Evolutionary conservation across 2,888 invertebrate genomes (phyloP).

Genomic region (Dynastes maya): DNA sequence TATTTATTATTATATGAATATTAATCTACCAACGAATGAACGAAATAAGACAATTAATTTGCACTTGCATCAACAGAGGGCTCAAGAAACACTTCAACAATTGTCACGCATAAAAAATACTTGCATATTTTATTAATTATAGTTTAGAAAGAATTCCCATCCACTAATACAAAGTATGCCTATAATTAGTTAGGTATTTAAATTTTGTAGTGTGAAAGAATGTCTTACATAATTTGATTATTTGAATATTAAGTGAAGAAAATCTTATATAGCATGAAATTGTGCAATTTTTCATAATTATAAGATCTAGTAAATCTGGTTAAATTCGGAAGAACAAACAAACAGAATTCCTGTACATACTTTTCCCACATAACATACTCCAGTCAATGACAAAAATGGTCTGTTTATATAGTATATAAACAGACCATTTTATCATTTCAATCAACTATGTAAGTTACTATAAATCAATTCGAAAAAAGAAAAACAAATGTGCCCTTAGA

Average conservation of each 20-base stretch:
- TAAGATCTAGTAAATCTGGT: neutral
- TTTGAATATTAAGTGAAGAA: too few relatives aligned
- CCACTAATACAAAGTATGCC: neutral
- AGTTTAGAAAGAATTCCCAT: too few relatives aligned
- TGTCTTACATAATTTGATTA: neutral
- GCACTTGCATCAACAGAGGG: neutral
- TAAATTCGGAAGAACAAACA: slow-evolving; percentile 3
- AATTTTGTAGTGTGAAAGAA: slow-evolving; percentile 26
- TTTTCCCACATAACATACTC: too few relatives aligned
- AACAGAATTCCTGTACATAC: neutral
- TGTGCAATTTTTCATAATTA: too few relatives aligned
- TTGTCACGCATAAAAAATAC: slow-evolving; percentile 17
- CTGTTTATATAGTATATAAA: too few relatives aligned
- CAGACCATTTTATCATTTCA: neutral
- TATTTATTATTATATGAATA: slow-evolving; percentile 35
- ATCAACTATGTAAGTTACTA: neutral
- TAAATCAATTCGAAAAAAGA: slow-evolving; percentile 46
- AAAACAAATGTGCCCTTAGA: slow-evolving; percentile 50
- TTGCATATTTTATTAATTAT: slow-evolving; percentile 1
- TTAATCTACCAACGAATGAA: neutral
- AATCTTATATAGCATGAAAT: too few relatives aligned
- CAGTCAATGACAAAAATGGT: too few relatives aligned
- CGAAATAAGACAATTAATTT: too few relatives aligned
- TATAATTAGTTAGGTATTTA: slow-evolving; percentile 10
- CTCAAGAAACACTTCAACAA: neutral